Percentiles rank a stretch among this genome's conserved stretches.
Evolutionary conservation across 2,888 invertebrate species (phyloP).

Genomic region (Pogonocherus hispidulus): DNA sequence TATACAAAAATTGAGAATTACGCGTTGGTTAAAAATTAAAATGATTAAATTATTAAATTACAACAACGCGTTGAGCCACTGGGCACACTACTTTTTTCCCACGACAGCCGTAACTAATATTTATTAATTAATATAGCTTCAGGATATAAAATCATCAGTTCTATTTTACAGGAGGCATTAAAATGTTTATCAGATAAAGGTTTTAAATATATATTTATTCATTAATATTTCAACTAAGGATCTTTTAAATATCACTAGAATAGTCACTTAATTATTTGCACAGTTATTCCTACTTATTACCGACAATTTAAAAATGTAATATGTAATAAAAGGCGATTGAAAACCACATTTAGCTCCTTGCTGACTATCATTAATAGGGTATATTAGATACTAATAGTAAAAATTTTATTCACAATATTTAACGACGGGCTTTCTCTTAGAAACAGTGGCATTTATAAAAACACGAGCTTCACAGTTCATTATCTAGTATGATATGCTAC

Average conservation of each 20-base stretch:
- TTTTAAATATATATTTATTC: too few relatives aligned
- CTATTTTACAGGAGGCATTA: too few relatives aligned
- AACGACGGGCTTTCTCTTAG: background rate
- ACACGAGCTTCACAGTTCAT: conserved; percentile 2
- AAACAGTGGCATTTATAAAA: conserved; percentile 1
- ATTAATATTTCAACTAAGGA: background rate
- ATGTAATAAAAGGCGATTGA: background rate
- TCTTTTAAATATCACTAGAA: background rate
- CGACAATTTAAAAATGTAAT: background rate
- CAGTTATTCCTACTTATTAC: background rate
- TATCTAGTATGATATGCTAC: background rate
- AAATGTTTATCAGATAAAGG: too few relatives aligned
- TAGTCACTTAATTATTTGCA: background rate
- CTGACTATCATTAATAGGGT: conserved; percentile 1
- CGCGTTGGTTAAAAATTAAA: too few relatives aligned
- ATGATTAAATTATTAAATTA: too few relatives aligned
- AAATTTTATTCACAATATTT: conserved; percentile 9
- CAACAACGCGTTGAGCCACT: too few relatives aligned
- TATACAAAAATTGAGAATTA: too few relatives aligned
- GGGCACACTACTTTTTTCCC: too few relatives aligned
- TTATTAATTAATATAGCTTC: too few relatives aligned
- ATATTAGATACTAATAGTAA: background rate
- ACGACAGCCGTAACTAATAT: too few relatives aligned
- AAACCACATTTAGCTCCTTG: background rate
- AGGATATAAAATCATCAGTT: too few relatives aligned